Base-by-base conservation (phyloP, 2,113 vertebrate species). In the Pelecanoides urinatrix region DNA sequence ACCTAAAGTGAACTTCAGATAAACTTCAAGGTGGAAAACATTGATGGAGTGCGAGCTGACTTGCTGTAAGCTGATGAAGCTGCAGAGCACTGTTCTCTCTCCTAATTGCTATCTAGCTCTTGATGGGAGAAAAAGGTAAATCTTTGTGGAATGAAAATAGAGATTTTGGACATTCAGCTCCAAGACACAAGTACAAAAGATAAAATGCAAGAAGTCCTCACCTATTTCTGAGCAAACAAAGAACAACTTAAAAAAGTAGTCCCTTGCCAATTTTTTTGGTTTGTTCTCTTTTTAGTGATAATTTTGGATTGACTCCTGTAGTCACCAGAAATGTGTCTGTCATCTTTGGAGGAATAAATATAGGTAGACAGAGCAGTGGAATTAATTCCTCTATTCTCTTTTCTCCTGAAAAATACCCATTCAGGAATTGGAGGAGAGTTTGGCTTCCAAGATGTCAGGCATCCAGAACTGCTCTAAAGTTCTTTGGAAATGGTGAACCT, bases 231-330 rank as follows among this genome's bases (percentile, higher is more conserved):
- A 52, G 23, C 20, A 68, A 91, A 49, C 9, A 53, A 79, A 40
- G 11, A 63, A 47, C 1, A 53, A 32, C 25, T 73, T 17, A 20
- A 30, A 53, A n/a, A 76, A 61, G 19, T 40, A 71, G 9, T 36
- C 14, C 47, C 6, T 45, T 13, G 7, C 1, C 1, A 38, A 1
- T 32, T 21, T 87, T 63, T 84, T 45, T 29, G 1, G 1, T 49
- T 74, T 71, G 7, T 42, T 80, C 10, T 65, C 32, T 52, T 70
- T 53, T 50, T 42, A 40, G 3, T 70, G 8, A 5, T 81, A 73
- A 27, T 58, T 85, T 93, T 68, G 3, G 4, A 5, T 55, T 80
- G 17, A 73, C 6, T 20, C 10, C 6, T 9, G 76, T 50, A 20
- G 27, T 74, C 29, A 30, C 14, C 30, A 58, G 21, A 63, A 40